These are phyloP conservation scores for Coremacera marginata DNA, from an alignment of 2,888 invertebrate genomes.

Conservation along the genomic window DNA sequence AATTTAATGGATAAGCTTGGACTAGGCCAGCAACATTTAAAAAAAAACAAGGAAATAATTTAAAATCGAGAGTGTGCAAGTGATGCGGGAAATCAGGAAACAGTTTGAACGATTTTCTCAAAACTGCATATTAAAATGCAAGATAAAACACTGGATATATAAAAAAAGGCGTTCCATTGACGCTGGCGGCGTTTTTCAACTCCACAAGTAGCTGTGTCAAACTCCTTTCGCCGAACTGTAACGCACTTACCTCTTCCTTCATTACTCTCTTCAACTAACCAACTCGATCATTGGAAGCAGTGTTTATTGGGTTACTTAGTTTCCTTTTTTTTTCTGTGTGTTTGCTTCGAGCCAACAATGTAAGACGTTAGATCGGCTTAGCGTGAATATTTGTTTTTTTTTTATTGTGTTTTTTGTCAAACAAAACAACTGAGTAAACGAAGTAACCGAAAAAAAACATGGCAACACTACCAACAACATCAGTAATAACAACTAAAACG, in stretches of 20 bases:
- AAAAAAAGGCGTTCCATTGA: background rate
- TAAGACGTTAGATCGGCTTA: slow-evolving; percentile 10
- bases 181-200: background rate
- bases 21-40: background rate
- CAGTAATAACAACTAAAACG: slow-evolving; percentile 45
- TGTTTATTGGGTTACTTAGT: background rate
- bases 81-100: background rate
- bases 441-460: background rate
- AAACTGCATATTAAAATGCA: background rate
- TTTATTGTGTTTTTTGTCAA: background rate
- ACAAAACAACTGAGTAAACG: slow-evolving; percentile 6
- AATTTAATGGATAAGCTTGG: background rate
- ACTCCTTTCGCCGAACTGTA: slow-evolving; percentile 7
- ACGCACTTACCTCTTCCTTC: background rate
- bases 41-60: background rate
- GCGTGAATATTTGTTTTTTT: background rate
- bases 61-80: background rate
- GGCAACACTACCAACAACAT: background rate
- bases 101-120: background rate
- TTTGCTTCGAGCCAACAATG: slow-evolving; percentile 6
- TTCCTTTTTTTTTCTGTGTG: background rate
- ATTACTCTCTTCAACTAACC: background rate
- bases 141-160: background rate
- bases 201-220: background rate
- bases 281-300: background rate